Conservation (phyloP, 2,113 vertebrate genomes). For the Pelodiscus sinensis region DNA sequence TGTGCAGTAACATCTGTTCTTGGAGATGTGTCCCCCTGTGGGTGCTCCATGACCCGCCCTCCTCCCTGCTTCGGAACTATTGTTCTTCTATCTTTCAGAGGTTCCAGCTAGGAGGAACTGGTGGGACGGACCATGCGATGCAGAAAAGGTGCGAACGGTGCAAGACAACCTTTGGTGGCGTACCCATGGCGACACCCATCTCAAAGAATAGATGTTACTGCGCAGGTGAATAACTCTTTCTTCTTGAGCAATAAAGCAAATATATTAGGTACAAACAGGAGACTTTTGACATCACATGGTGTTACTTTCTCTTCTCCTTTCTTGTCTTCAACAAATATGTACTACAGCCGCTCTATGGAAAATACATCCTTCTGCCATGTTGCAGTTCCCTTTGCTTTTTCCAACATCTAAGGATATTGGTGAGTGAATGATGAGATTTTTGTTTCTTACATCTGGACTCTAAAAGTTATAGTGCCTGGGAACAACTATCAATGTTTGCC, state of each 20-base stretch:
- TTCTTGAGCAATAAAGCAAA: not conserved
- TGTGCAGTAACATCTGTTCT: too few species aligned
- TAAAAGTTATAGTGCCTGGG: not conserved
- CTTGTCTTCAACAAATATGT: not conserved
- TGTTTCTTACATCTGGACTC: not conserved
- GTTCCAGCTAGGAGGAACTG: too few species aligned
- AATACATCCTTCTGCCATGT: not conserved
- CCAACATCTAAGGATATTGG: not conserved
- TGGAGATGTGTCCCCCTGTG: too few species aligned
- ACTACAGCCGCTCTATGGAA: not conserved
- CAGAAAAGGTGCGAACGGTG: too few species aligned
- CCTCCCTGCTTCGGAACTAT: too few species aligned
- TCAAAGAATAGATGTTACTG: too few species aligned
- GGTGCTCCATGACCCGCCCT: too few species aligned
- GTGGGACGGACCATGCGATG: too few species aligned
- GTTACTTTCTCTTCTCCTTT: not conserved
- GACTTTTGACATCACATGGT: not conserved
- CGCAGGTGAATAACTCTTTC: too few species aligned
- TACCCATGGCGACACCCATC: too few species aligned
- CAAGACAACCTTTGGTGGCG: too few species aligned
- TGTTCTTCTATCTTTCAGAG: too few species aligned
- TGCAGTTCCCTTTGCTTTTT: not conserved
- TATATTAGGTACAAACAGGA: not conserved
- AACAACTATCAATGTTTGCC: not conserved
- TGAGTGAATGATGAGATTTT: not conserved